phyloP scores from a whole-genome alignment of 1,140 invertebrate genomes.

The Ips nitidus region DNA sequence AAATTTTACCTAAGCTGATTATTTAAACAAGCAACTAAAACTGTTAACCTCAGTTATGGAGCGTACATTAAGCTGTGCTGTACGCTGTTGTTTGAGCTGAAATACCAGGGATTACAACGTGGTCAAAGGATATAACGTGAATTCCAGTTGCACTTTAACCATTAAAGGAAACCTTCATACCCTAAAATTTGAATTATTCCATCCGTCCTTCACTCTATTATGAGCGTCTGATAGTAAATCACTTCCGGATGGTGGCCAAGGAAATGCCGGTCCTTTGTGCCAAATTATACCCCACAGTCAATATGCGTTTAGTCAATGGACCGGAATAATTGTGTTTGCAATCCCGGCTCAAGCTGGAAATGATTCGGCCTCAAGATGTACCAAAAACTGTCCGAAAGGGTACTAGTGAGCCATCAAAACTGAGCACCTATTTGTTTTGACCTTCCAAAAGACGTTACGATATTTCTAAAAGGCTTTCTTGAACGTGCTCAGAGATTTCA shows the following conservation, averaged over 20 bases:
- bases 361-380: not conserved
- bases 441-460: not conserved
- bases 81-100: too few relatives aligned
- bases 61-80: too few relatives aligned
- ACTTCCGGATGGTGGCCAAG: conserved; percentile 25
- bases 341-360: not conserved
- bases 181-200: conserved; percentile 6
- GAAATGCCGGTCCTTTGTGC: conserved; percentile 31
- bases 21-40: too few relatives aligned
- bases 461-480: not conserved
- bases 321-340: conserved; percentile 23
- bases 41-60: too few relatives aligned
- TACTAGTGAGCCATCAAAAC: not conserved
- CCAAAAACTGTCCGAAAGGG: not conserved
- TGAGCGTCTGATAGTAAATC: conserved; percentile 21
- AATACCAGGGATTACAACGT: too few relatives aligned
- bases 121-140: too few relatives aligned
- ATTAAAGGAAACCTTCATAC: not conserved
- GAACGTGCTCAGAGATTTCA: not conserved
- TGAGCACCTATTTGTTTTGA: conserved; percentile 1
- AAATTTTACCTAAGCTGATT: too few relatives aligned
- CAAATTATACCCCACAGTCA: conserved; percentile 23
- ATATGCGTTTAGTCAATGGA: conserved; percentile 21
- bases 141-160: too few relatives aligned
- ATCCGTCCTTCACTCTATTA: conserved; percentile 6